These are phyloP conservation scores for Nephrotoma appendiculata DNA, from an alignment of 2,888 invertebrate genomes.

Conservation along the genomic window DNA sequence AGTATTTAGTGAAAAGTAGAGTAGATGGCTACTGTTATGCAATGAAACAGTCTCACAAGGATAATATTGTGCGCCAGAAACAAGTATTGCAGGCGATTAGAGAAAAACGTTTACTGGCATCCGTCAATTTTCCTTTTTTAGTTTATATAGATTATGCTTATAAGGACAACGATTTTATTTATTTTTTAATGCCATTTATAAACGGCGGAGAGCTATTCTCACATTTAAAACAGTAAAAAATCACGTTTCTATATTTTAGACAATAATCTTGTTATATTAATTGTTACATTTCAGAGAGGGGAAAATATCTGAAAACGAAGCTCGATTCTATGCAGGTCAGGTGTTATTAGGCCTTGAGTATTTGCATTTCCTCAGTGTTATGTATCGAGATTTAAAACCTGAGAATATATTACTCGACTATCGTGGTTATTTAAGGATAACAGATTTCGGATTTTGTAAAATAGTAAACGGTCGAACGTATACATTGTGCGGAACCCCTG, in stretches of 20 bases:
- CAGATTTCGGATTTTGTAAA: slow-evolving; percentile 94
- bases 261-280: not conserved
- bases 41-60: slow-evolving; percentile 81
- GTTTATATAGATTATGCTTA: slow-evolving; percentile 71
- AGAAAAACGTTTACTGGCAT: slow-evolving; percentile 80
- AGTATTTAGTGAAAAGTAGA: slow-evolving; percentile 43
- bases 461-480: slow-evolving; percentile 61
- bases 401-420: slow-evolving; percentile 77
- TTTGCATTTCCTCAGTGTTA: slow-evolving; percentile 69
- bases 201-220: slow-evolving; percentile 81
- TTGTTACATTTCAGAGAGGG: slow-evolving; percentile 20
- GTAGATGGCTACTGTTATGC: slow-evolving; percentile 50
- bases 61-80: slow-evolving; percentile 75
- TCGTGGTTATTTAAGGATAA: slow-evolving; percentile 67
- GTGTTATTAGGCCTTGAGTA: slow-evolving; percentile 84
- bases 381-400: slow-evolving; percentile 86
- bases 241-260: not conserved
- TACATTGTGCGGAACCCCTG: slow-evolving; percentile 92
- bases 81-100: slow-evolving; percentile 79
- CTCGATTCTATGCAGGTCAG: slow-evolving; percentile 85
- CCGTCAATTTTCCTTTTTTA: slow-evolving; percentile 80
- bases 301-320: slow-evolving; percentile 59
- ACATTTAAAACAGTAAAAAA: slow-evolving; percentile 43
- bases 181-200: slow-evolving; percentile 72
- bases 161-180: slow-evolving; percentile 75